A percentile compares a stretch with the other conserved stretches of the same genome.
Evolutionary conservation across 2,113 vertebrate genomes (phyloP).

Genomic region (Ailuropoda melanoleuca): DNA sequence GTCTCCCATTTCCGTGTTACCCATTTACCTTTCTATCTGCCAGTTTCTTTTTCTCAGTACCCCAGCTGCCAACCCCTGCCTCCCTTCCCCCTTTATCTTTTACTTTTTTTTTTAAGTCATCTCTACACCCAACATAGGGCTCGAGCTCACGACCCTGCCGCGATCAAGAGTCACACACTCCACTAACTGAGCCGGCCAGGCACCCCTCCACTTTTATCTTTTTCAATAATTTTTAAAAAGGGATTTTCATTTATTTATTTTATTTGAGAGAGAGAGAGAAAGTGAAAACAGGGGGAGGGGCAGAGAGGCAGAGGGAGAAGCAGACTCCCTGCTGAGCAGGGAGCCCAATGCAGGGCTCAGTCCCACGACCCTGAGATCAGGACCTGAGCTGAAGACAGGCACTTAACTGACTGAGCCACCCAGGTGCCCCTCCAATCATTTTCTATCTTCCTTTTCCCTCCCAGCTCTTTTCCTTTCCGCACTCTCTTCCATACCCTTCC

Average conservation of each 20-base stretch:
- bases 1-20: not conserved
- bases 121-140: not conserved
- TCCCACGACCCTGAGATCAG: not conserved
- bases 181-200: not conserved
- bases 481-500: not conserved
- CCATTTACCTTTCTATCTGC: not conserved
- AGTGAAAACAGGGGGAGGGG: not conserved
- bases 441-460: not conserved
- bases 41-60: not conserved
- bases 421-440: not conserved
- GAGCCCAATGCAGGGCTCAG: not conserved
- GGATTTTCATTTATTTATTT: not conserved
- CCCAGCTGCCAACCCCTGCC: not conserved
- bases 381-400: not conserved
- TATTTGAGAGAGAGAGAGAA: not conserved
- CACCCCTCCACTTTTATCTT: too few relatives aligned
- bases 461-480: not conserved
- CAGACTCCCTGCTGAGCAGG: not conserved
- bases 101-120: not conserved
- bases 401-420: not conserved
- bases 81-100: not conserved
- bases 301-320: not conserved
- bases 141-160: not conserved
- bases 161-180: not conserved
- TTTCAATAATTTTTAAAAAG: not conserved